These are phyloP conservation scores for Cuniculus paca DNA, from an alignment of 2,797 vertebrate species.

Conservation along the genomic window DNA sequence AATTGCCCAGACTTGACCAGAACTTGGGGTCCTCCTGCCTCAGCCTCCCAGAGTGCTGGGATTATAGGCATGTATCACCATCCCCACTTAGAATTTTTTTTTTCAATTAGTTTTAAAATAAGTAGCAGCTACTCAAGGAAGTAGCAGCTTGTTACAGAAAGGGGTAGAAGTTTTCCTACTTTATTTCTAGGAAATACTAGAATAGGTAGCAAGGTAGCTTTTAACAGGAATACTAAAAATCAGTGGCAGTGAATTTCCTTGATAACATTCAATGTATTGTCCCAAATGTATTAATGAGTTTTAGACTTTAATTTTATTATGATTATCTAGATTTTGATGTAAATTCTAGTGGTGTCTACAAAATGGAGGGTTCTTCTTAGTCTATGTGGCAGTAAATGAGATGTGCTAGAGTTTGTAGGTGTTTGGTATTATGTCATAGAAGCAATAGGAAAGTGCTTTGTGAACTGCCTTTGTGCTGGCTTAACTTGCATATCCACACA, in stretches of 20 bases:
- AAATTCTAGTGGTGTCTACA: not conserved
- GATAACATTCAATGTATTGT: not conserved
- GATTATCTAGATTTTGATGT: slow-evolving; percentile 37
- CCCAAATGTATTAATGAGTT: not conserved
- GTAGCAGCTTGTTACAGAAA: not conserved
- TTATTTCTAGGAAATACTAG: slow-evolving; percentile 36
- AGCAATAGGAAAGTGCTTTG: slow-evolving; percentile 23
- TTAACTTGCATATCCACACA: not conserved
- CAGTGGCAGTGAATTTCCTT: not conserved
- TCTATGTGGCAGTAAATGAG: not conserved
- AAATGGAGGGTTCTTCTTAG: not conserved
- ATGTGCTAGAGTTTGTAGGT: not conserved
- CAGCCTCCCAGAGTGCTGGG: too few species aligned
- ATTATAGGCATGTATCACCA: not conserved
- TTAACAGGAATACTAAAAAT: slow-evolving; percentile 33
- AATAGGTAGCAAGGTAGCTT: not conserved
- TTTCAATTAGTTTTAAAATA: slow-evolving; percentile 1
- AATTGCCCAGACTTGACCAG: too few species aligned
- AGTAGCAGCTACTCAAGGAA: slow-evolving; percentile 17
- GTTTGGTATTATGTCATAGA: not conserved
- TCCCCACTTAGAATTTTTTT: not conserved
- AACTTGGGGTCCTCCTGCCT: too few species aligned
- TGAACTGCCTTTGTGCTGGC: not conserved
- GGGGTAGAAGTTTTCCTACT: not conserved
- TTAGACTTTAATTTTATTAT: not conserved